phyloP scores from a whole-genome alignment of 2,797 vertebrate species.

The Muscicapa comitata region DNA sequence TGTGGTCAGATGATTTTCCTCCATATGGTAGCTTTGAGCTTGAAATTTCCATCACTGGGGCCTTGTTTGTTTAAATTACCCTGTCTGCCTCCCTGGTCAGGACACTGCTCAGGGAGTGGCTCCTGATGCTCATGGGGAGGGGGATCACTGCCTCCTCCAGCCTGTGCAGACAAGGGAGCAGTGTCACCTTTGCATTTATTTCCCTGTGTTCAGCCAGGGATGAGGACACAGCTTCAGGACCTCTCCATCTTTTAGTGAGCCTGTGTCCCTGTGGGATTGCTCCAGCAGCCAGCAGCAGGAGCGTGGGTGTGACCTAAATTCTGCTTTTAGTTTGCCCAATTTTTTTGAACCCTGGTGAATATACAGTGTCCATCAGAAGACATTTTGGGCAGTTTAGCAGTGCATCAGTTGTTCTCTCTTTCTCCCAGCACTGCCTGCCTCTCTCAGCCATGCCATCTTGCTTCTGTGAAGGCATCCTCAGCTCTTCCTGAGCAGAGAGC shows the following conservation, averaged over 20 bases:
- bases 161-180: background rate
- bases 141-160: background rate
- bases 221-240: background rate
- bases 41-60: constrained; percentile 58
- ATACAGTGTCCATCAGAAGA: background rate
- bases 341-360: background rate
- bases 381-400: background rate
- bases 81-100: background rate
- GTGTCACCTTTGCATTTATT: background rate
- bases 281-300: background rate
- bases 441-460: background rate
- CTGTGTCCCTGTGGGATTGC: background rate
- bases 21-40: constrained; percentile 60
- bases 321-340: background rate
- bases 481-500: background rate
- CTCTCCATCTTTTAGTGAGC: background rate
- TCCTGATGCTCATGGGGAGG: background rate
- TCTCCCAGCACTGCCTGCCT: background rate
- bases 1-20: constrained; percentile 51
- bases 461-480: background rate
- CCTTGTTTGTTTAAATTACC: constrained; percentile 60
- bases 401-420: background rate
- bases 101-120: background rate
- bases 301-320: background rate
- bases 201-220: background rate